Conservation (phyloP, 2,797 vertebrate species). For the Pangasius sanitwongsei region DNA sequence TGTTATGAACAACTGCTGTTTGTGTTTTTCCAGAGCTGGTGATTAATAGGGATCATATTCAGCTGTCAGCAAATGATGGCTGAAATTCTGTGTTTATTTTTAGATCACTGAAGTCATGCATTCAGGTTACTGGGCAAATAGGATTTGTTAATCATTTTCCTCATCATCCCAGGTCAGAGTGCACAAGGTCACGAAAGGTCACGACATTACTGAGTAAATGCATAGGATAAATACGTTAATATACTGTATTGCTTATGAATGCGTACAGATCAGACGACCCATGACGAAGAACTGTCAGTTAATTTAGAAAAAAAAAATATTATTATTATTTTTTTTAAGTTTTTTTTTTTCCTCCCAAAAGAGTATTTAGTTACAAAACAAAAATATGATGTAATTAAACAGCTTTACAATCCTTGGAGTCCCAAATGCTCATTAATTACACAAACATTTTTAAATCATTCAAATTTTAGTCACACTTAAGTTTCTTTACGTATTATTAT, state of each 20-base stretch:
- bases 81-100: slow-evolving; percentile 64
- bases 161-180: slow-evolving; percentile 1
- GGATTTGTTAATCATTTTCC: slow-evolving; percentile 49
- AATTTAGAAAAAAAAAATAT: not conserved
- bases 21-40: slow-evolving; percentile 52
- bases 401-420: not conserved
- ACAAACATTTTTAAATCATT: not conserved
- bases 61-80: slow-evolving; percentile 69
- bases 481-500: not conserved
- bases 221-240: not conserved
- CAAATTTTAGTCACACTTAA: not conserved
- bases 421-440: not conserved
- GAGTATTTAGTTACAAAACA: not conserved
- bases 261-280: not conserved
- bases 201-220: not conserved
- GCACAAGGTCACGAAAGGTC: slow-evolving; percentile 26
- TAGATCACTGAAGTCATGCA: slow-evolving; percentile 43
- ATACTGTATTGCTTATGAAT: not conserved
- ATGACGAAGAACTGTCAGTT: not conserved
- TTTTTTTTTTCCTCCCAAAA: not conserved
- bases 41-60: slow-evolving; percentile 68
- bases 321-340: no score
- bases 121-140: slow-evolving; percentile 47
- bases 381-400: not conserved
- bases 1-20: slow-evolving; percentile 50